Evolutionary conservation across 1,140 invertebrate species (phyloP).

Genomic region (Wasmannia auropunctata): DNA sequence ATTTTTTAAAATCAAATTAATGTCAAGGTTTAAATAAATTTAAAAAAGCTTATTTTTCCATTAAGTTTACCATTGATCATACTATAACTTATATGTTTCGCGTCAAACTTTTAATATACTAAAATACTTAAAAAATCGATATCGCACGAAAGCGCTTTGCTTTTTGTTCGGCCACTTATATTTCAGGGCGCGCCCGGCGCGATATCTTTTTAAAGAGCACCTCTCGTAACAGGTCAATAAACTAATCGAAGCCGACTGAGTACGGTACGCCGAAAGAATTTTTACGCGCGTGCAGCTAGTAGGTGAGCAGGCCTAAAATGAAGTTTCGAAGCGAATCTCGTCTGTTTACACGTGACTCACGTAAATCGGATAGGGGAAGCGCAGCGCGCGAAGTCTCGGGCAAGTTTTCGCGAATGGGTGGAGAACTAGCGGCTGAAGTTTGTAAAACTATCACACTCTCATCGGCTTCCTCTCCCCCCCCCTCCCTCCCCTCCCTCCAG

Average conservation of each 20-base stretch:
- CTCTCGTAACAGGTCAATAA: background rate
- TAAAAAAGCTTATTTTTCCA: background rate
- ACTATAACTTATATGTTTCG: background rate
- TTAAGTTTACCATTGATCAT: too few relatives aligned
- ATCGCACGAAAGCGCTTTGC: background rate
- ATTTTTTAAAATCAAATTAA: conserved; percentile 1
- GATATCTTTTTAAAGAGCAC: background rate
- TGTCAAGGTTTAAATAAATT: background rate
- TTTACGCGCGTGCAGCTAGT: conserved; percentile 1
- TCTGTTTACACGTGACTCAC: conserved; percentile 59
- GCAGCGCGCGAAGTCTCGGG: conserved; percentile 43
- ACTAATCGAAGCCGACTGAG: background rate
- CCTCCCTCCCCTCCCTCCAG: too few relatives aligned
- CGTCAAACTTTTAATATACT: background rate
- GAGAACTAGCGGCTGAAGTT: conserved; percentile 41
- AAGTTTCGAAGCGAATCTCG: conserved; percentile 37
- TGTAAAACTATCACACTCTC: conserved; percentile 60
- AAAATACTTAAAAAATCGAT: background rate
- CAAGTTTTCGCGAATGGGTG: conserved; percentile 49
- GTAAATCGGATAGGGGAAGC: conserved; percentile 53
- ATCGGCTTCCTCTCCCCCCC: too few relatives aligned
- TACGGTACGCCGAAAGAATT: background rate
- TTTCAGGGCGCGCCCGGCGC: background rate
- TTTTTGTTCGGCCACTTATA: background rate
- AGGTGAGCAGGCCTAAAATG: conserved; percentile 25